Base-by-base conservation (phyloP, 2,113 vertebrate species). In the Eulacestoma nigropectus region DNA sequence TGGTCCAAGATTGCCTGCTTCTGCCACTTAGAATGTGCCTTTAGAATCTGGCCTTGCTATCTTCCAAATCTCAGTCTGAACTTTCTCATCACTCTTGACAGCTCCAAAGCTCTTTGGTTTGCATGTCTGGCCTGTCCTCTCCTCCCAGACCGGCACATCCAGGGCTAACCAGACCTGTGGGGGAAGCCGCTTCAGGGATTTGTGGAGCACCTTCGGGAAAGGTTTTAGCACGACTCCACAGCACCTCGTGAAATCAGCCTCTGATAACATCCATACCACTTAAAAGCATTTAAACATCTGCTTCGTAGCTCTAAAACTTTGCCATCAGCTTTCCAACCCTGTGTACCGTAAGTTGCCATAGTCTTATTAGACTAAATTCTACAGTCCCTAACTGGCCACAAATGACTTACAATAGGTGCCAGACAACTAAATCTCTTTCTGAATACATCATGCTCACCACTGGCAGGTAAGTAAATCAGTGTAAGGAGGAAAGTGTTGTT, bases 381-480 rank as follows among this genome's bases (percentile, higher is more conserved):
- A 42, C 35, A 77, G 30, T 41, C 64, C 75, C 60, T 67, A 67
- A 67, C 10, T 78, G 30, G 59, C 42, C 88, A 74, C 60, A 72
- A 73, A 57, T 80, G 92, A 75, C 63, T 92, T 75, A 59, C 47
- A 80, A 16, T 16, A 86, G 44, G 25, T 69, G 50, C 67, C 73
- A 95, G 76, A 84, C 86, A 89, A 41, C 21, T 70, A 17, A 80
- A 84, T 63, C 62, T 79, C 27, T 10, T 64, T 70, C 79, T 83
- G 59, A 86, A 30, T 50, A 16, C 32, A 30, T 57, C 70, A 14
- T 33, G 33, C 33, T 78, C 50, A 64, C 70, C 30, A 19, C 20
- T 69, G 47, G 37, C 49, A 84, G 56, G 25, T 47, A 42, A 76
- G 37, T 62, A 76, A 64, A 85, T 68, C 57, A 72, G 35, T 1